phyloP scores from a whole-genome alignment of 2,888 invertebrate species.

The Torymus aiolomorphi region DNA sequence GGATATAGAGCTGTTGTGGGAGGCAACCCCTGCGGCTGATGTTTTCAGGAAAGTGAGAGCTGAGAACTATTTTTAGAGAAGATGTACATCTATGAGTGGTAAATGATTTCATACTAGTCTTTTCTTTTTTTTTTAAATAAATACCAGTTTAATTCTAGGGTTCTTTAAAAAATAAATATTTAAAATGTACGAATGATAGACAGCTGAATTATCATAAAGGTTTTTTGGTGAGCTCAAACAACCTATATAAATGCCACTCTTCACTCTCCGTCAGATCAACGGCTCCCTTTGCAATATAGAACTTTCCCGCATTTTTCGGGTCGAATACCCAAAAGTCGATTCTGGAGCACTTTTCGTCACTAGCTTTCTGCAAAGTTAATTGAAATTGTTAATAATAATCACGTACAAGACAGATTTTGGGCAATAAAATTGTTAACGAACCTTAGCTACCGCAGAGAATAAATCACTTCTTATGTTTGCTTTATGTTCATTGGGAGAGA shows the following conservation, averaged over 20 bases:
- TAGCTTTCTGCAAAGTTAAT: slow-evolving; percentile 50
- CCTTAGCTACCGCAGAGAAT: slow-evolving; percentile 51
- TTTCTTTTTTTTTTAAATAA: slow-evolving; percentile 25
- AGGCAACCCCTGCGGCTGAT: too few relatives aligned
- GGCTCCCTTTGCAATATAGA: slow-evolving; percentile 85
- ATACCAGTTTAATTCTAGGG: slow-evolving; percentile 29
- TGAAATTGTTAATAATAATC: slow-evolving; percentile 1
- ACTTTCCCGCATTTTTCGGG: slow-evolving; percentile 72
- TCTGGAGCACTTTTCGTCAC: slow-evolving; percentile 33
- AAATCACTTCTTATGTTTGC: slow-evolving; percentile 37
- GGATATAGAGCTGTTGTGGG: too few relatives aligned
- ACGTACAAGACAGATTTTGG: background rate
- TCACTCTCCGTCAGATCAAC: slow-evolving; percentile 81
- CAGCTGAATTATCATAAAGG: slow-evolving; percentile 23
- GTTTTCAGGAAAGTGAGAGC: too few relatives aligned
- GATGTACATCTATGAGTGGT: too few relatives aligned
- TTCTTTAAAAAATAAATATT: slow-evolving; percentile 31
- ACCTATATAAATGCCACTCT: slow-evolving; percentile 79
- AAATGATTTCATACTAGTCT: too few relatives aligned
- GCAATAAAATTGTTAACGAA: slow-evolving; percentile 17
- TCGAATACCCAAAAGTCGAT: slow-evolving; percentile 54
- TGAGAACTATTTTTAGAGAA: too few relatives aligned
- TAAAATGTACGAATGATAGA: background rate
- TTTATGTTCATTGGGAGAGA: slow-evolving; percentile 20
- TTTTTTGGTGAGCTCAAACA: slow-evolving; percentile 43